Percentiles rank a stretch among this genome's conserved stretches.
Evolutionary conservation across 1,140 invertebrate genomes (phyloP).

Genomic region (Lethrus apterus): DNA sequence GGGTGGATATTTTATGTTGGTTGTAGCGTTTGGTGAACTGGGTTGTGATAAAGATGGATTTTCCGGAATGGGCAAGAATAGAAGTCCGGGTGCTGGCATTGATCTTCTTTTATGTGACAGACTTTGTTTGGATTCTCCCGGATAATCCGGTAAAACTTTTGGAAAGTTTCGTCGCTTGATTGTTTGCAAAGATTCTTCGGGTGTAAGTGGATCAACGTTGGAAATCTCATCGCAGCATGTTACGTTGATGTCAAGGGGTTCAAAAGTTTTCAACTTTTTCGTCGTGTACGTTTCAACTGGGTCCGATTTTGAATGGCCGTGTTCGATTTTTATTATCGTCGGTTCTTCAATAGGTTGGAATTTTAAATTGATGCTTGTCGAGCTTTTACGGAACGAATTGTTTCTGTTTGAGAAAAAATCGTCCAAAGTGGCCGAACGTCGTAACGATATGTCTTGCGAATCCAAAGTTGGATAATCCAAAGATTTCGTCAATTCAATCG

Average conservation of each 20-base stretch:
- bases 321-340: constrained; percentile 48
- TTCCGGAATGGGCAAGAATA: constrained; percentile 40
- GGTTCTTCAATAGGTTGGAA: constrained; percentile 22
- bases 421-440: constrained; percentile 43
- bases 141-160: constrained; percentile 71
- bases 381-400: constrained; percentile 39
- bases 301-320: constrained; percentile 69
- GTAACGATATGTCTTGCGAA: constrained; percentile 30
- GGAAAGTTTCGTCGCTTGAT: constrained; percentile 72
- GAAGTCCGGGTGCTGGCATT: constrained; percentile 43
- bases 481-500: constrained; percentile 62
- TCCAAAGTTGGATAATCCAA: constrained; percentile 39
- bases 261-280: constrained; percentile 42
- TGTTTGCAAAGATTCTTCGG: constrained; percentile 62
- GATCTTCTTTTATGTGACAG: constrained; percentile 46
- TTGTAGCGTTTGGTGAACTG: constrained; percentile 34
- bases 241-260: constrained; percentile 61
- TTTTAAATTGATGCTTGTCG: constrained; percentile 42
- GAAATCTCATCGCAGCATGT: constrained; percentile 53
- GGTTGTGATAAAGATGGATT: constrained; percentile 39
- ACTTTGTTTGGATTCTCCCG: constrained; percentile 36
- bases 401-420: constrained; percentile 29
- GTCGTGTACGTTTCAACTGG: constrained; percentile 45
- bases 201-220: constrained; percentile 42
- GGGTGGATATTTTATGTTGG: constrained; percentile 46